Percentiles rank a stretch among this genome's conserved stretches.
Evolutionary conservation across 2,888 invertebrate genomes (phyloP).

Genomic region (Ormia ochracea): DNA sequence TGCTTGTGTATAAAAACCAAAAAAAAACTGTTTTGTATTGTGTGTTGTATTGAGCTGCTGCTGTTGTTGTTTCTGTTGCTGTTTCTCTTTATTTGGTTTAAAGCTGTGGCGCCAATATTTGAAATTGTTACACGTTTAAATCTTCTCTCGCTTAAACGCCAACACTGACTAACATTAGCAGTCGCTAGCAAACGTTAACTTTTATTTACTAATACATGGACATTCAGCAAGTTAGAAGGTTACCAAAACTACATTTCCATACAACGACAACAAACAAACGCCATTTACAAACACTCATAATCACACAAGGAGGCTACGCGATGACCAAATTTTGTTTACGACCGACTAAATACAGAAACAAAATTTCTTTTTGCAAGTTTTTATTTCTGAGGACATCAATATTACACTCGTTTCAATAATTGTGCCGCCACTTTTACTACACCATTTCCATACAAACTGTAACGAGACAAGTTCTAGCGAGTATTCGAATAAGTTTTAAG

Average conservation of each 20-base stretch:
- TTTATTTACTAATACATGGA: slow-evolving; percentile 34
- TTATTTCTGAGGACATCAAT: slow-evolving; percentile 23
- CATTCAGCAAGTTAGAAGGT: not conserved
- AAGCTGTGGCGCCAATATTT: slow-evolving; percentile 55
- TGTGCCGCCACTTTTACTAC: not conserved
- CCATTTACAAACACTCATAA: slow-evolving; percentile 16
- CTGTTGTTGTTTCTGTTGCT: not conserved
- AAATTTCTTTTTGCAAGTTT: slow-evolving; percentile 2
- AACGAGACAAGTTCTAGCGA: too few species aligned
- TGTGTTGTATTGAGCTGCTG: slow-evolving; percentile 37
- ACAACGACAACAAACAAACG: not conserved
- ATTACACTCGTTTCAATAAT: slow-evolving; percentile 5
- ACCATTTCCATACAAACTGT: too few species aligned
- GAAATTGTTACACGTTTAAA: slow-evolving; percentile 42
- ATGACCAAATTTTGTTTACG: slow-evolving; percentile 58
- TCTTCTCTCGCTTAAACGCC: slow-evolving; percentile 20
- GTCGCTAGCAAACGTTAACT: slow-evolving; percentile 21
- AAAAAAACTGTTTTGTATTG: not conserved
- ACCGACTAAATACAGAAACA: slow-evolving; percentile 19
- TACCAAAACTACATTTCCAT: not conserved
- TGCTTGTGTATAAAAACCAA: slow-evolving; percentile 7
- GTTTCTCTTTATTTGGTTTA: slow-evolving; percentile 19
- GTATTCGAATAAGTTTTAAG: too few species aligned
- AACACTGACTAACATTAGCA: not conserved
- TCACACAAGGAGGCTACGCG: not conserved